phyloP scores from a whole-genome alignment of 2,888 invertebrate species.

The Agrenia bidenticulata region DNA sequence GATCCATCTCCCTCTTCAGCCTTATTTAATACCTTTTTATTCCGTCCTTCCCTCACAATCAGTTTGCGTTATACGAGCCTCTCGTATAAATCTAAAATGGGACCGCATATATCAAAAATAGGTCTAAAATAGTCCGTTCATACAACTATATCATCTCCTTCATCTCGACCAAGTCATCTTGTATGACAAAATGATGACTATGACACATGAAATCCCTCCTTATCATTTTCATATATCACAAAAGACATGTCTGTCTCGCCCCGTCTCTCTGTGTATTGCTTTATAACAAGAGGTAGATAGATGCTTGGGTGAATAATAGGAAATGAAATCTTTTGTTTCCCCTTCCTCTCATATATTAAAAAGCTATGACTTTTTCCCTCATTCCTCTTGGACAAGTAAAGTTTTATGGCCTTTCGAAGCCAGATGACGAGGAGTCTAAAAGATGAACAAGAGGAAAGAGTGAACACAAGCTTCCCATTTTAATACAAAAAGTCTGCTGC shows the following conservation, averaged over 20 bases:
- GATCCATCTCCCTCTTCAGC: slow-evolving; percentile 3
- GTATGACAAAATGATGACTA: slow-evolving; percentile 20
- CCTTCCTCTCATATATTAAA: slow-evolving; percentile 17
- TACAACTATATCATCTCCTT: neutral
- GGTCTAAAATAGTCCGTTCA: too few species aligned
- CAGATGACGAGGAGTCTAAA: slow-evolving; percentile 34
- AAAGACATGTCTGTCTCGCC: too few species aligned
- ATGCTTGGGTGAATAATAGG: slow-evolving; percentile 9
- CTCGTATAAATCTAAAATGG: too few species aligned
- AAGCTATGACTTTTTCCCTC: slow-evolving; percentile 5
- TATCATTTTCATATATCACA: slow-evolving; percentile 18
- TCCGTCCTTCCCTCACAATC: neutral
- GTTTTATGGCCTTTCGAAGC: slow-evolving; percentile 42
- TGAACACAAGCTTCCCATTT: neutral
- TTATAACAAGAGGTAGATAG: too few species aligned
- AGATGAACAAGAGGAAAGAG: neutral
- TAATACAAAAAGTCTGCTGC: neutral
- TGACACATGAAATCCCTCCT: slow-evolving; percentile 20
- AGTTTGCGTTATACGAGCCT: too few species aligned
- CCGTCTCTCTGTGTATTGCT: too few species aligned
- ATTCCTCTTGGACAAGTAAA: slow-evolving; percentile 23
- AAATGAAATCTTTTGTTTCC: slow-evolving; percentile 34
- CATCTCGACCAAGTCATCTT: neutral
- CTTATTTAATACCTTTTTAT: slow-evolving; percentile 18
- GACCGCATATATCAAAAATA: too few species aligned